Base-by-base conservation (phyloP, 2,888 invertebrate genomes). In the Oscheius sp. region DNA sequence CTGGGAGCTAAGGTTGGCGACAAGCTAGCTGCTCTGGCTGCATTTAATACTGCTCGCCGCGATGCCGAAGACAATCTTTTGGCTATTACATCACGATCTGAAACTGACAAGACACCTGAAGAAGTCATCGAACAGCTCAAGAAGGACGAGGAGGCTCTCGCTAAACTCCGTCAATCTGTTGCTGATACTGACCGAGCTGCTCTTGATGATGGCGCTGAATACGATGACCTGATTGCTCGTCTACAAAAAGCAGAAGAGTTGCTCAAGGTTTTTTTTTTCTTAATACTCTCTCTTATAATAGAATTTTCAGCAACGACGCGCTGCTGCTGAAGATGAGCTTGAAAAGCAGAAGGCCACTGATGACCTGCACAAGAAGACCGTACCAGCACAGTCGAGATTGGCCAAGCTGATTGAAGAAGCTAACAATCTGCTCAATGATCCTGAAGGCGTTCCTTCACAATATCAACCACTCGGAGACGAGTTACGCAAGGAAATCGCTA, bases 11-110 rank as follows among this genome's bases (percentile, higher is more conserved):
- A 72, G 27, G 72, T 79, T 64, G 79, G 76, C 29, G 76, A 79
- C 69, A 76, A 76, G 48, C 57, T 76, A 29, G 76, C 76, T 42
- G 76, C 79, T 58, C 74, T 76, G 58, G 79, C 76, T 37, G 71
- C 76, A 17, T 76, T 76, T 73, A 75, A 72, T 29, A 73, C 76
- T 6, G 71, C 74, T 61, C 73, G 77, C 52, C 76, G 75, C 64
- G 73, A 75, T 23, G 73, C 74, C 45, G 78, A 77, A 68, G 73
- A 73, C 25, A 53, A 73, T 45, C 73, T 75, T 25, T 66, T 75
- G 61, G 72, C 70, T 33, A 71, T 75, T 53, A 72, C 75, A 29
- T 53, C 67, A 39, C 33, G 65, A 33, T 27, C 37, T 12, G 65
- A 65, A 52, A 48, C 27, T 17, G 37, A 20, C 15, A 39, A 50